Evolutionary conservation across 2,113 vertebrate genomes (phyloP).

Genomic region (Triplophysa rosa): DNA sequence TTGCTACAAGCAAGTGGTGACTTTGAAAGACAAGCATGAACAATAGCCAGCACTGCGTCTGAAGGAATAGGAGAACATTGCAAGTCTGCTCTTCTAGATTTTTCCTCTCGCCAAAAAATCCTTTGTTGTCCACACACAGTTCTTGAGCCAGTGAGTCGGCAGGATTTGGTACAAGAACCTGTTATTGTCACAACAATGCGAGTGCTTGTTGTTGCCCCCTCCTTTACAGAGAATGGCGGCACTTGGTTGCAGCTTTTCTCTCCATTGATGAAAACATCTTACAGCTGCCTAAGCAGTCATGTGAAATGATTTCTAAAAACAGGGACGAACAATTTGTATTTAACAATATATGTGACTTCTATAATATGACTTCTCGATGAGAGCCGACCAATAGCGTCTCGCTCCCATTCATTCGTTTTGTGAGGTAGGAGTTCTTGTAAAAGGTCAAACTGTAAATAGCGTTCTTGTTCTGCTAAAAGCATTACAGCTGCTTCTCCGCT

Average conservation of each 20-base stretch:
- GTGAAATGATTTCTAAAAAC: neutral
- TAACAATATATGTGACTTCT: too few species aligned
- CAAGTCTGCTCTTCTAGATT: conserved; percentile 10
- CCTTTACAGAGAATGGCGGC: conserved; percentile 14
- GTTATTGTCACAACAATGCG: conserved; percentile 46
- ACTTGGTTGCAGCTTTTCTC: conserved; percentile 11
- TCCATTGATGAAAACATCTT: too few species aligned
- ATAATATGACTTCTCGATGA: too few species aligned
- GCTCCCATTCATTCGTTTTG: conserved; percentile 38
- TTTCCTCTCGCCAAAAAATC: neutral
- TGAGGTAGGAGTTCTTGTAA: too few species aligned
- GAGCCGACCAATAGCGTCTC: too few species aligned
- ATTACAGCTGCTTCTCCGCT: conserved; percentile 66
- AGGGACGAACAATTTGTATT: neutral
- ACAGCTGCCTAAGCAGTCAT: neutral
- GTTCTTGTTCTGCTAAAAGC: conserved; percentile 62
- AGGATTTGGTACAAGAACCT: conserved; percentile 41
- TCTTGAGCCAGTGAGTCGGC: conserved; percentile 40
- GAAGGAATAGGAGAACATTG: neutral
- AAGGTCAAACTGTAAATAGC: conserved; percentile 40
- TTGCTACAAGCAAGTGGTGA: conserved; percentile 15
- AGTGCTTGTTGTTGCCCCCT: conserved; percentile 30
- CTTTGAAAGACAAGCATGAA: neutral
- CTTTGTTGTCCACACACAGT: conserved; percentile 28
- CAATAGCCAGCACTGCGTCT: conserved; percentile 6